Conservation (phyloP, 1,140 invertebrate species). For the Teleogryllus occipitalis region DNA sequence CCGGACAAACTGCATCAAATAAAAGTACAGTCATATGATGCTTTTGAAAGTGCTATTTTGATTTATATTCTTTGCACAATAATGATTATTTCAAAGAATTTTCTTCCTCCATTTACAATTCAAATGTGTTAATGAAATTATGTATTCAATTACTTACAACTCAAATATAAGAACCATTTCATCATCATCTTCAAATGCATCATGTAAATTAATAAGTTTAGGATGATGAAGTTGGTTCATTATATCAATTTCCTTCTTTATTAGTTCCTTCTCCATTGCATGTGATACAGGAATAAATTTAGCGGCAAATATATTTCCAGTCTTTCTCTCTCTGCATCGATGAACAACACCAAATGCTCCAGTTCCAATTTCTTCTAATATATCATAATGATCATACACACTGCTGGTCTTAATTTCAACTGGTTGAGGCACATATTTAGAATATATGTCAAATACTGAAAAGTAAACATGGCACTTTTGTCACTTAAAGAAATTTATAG, state of each 20-base stretch:
- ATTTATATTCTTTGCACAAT: not conserved
- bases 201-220: slow-evolving; percentile 95
- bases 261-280: slow-evolving; percentile 91
- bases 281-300: slow-evolving; percentile 98
- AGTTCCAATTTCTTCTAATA: slow-evolving; percentile 97
- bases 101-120: not conserved
- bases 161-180: slow-evolving; percentile 99
- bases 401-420: slow-evolving; percentile 91
- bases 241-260: slow-evolving; percentile 96
- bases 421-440: slow-evolving; percentile 91
- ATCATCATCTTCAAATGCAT: slow-evolving; percentile 98
- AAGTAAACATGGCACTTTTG: slow-evolving; percentile 22
- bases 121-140: not conserved
- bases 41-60: not conserved
- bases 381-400: slow-evolving; percentile 97
- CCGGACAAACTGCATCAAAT: slow-evolving; percentile 72
- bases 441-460: slow-evolving; percentile 91
- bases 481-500: not conserved
- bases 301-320: slow-evolving; percentile 95
- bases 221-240: slow-evolving; percentile 98
- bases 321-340: slow-evolving; percentile 88
- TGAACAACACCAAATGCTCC: slow-evolving; percentile 99
- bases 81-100: not conserved
- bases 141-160: slow-evolving; percentile 65
- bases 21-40: not conserved